Evolutionary conservation across 2,113 vertebrate species (phyloP).

Genomic region (Cyprichromis sp.): DNA sequence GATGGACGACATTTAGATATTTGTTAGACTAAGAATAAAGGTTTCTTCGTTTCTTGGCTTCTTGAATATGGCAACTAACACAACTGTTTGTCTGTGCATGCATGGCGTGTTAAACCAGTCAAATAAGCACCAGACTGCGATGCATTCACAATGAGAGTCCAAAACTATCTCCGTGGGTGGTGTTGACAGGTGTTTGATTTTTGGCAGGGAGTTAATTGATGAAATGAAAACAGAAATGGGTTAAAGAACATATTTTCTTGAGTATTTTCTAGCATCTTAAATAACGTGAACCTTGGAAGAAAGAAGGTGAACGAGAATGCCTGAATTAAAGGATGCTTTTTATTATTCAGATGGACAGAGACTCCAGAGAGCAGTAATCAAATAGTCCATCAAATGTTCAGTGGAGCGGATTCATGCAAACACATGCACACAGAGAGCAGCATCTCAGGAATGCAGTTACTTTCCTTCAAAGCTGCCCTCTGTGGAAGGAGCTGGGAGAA

Average conservation of each 20-base stretch:
- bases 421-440: not conserved
- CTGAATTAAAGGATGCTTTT: not conserved
- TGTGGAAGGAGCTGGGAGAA: not conserved
- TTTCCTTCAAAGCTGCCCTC: slow-evolving; percentile 13
- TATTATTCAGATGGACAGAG: slow-evolving; percentile 15
- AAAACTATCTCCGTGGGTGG: not conserved
- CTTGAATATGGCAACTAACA: not conserved
- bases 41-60: not conserved
- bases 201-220: not conserved
- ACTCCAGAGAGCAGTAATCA: slow-evolving; percentile 25
- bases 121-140: slow-evolving; percentile 9
- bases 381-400: slow-evolving; percentile 28
- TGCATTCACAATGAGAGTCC: slow-evolving; percentile 17
- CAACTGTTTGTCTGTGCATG: not conserved
- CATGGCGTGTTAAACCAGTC: not conserved
- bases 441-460: slow-evolving; percentile 23
- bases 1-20: not conserved
- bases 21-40: not conserved
- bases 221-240: not conserved
- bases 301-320: not conserved
- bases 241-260: not conserved
- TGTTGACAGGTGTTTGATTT: slow-evolving; percentile 44
- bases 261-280: not conserved
- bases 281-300: not conserved
- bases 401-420: not conserved